These are phyloP conservation scores for Stictocephala bisonia DNA, from an alignment of 2,888 invertebrate genomes.

Conservation along the genomic window DNA sequence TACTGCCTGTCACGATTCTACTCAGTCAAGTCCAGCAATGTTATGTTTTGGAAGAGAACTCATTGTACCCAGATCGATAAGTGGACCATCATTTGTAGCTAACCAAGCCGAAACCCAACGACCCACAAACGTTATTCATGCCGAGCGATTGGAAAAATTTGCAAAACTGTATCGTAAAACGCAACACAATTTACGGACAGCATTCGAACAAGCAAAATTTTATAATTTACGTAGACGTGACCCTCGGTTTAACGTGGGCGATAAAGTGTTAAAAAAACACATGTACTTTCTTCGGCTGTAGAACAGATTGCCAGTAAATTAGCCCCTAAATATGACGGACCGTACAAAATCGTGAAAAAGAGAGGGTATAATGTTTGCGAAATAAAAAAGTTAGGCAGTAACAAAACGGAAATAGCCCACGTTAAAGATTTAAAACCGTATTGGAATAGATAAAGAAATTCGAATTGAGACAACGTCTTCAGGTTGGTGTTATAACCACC, in stretches of 20 bases:
- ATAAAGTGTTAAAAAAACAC: neutral
- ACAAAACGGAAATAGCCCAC: neutral
- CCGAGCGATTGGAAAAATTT: neutral
- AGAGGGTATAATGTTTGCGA: neutral
- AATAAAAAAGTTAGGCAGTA: neutral
- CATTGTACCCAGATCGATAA: neutral
- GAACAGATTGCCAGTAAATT: neutral
- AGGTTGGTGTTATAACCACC: no score
- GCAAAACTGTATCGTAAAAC: neutral
- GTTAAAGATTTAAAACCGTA: conserved; percentile 4
- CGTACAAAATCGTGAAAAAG: neutral
- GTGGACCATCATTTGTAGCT: no score
- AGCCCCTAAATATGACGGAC: neutral
- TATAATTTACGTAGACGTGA: conserved; percentile 9
- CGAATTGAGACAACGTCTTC: no score
- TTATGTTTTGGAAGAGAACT: conserved; percentile 19
- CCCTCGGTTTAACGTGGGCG: neutral
- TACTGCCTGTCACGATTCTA: conserved; percentile 52
- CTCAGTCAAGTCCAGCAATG: conserved; percentile 56
- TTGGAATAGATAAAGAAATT: no score
- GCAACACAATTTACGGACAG: neutral
- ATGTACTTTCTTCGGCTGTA: neutral
- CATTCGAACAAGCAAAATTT: neutral
- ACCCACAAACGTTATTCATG: neutral
- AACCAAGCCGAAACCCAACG: no score